Evolutionary conservation across 2,113 vertebrate species (phyloP).

Genomic region (Fukomys damarensis): DNA sequence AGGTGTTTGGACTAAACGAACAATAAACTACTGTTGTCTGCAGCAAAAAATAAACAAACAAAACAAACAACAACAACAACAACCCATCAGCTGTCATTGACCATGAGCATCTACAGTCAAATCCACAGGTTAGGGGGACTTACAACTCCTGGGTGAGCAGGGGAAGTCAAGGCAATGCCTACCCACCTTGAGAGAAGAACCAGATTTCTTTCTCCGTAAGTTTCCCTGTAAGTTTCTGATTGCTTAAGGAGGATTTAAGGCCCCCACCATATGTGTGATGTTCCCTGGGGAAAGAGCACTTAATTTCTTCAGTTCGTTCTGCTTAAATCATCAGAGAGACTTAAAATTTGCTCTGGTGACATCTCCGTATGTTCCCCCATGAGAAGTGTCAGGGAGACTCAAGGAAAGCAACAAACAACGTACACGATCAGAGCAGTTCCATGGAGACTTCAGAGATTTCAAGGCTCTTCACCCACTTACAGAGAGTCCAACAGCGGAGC

Average conservation of each 20-base stretch:
- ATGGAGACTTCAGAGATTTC: neutral
- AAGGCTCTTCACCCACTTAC: neutral
- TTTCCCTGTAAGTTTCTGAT: neutral
- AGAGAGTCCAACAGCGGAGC: neutral
- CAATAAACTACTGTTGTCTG: constrained; percentile 99
- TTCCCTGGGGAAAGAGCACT: neutral
- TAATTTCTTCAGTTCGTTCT: neutral
- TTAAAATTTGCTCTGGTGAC: neutral
- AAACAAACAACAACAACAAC: too few species aligned
- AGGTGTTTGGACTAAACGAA: constrained; percentile 98
- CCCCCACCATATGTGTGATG: neutral
- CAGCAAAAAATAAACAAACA: too few species aligned
- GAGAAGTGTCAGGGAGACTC: neutral
- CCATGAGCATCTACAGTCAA: neutral
- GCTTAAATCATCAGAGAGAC: neutral
- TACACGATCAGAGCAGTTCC: neutral
- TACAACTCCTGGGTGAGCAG: neutral
- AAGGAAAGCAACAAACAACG: neutral
- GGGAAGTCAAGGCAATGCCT: neutral
- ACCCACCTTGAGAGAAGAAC: neutral
- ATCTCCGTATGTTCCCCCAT: neutral
- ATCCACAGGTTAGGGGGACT: neutral
- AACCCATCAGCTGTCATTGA: neutral
- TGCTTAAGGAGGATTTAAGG: neutral
- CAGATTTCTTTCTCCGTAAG: neutral